These are phyloP conservation scores for Papilio elwesi DNA, from an alignment of 2,888 invertebrate species.

Conservation along the genomic window DNA sequence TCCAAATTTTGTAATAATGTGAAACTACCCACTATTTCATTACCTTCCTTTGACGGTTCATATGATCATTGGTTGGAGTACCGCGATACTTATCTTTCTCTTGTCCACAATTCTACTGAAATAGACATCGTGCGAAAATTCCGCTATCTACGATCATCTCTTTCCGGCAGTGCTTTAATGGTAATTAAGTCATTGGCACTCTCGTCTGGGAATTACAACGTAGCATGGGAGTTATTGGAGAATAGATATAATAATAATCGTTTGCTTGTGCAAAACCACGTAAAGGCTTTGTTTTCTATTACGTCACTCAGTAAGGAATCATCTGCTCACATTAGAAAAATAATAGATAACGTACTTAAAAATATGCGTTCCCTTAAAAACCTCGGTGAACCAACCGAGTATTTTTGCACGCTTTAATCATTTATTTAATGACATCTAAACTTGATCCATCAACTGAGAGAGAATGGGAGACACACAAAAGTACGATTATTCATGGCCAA, in stretches of 20 bases:
- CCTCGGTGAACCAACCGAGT: constrained; percentile 43
- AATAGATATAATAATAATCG: constrained; percentile 35
- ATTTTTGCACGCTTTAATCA: constrained; percentile 47
- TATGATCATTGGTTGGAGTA: constrained; percentile 38
- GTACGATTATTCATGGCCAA: constrained; percentile 30
- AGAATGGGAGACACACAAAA: constrained; percentile 46
- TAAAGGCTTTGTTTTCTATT: constrained; percentile 40
- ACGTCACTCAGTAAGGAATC: constrained; percentile 43
- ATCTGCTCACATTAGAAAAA: constrained; percentile 37
- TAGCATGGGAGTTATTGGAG: constrained; percentile 34
- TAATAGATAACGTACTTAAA: constrained; percentile 43
- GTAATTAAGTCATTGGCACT: constrained; percentile 31
- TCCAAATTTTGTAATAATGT: too few relatives aligned
- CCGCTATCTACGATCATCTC: constrained; percentile 31
- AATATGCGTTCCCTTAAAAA: constrained; percentile 44
- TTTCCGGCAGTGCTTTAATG: constrained; percentile 19
- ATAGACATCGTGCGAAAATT: constrained; percentile 22
- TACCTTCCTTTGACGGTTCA: too few relatives aligned
- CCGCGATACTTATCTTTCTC: constrained; percentile 27
- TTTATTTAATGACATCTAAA: constrained; percentile 44
- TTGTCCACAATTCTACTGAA: constrained; percentile 22
- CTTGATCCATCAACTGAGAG: constrained; percentile 44
- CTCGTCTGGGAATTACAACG: constrained; percentile 25
- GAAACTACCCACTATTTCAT: too few relatives aligned
- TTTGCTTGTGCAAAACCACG: constrained; percentile 35